Evolutionary conservation across 2,888 invertebrate genomes (phyloP), one percentile per base, ranked within the genome.

Genomic region (Cheilosia pagana): DNA sequence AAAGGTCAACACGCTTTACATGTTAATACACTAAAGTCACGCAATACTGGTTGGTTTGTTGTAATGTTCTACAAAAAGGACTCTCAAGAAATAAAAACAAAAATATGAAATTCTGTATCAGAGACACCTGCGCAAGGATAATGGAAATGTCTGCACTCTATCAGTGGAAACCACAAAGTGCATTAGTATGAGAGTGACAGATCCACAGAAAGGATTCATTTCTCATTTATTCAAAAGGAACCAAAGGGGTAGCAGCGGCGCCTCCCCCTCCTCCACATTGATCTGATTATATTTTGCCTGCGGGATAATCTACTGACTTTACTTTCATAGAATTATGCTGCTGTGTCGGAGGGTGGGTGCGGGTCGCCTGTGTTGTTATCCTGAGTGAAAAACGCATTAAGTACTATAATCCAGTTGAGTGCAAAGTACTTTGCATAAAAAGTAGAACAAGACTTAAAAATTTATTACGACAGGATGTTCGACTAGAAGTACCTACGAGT

Each of bases 331-430:
- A 23, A 31, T 2, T 12, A 50, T 23, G 55, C 14, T 43, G 31
- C 5, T 50, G 35, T 21, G 23, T 14, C 3, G 55, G 48, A n/a
- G 12, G 50, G 23, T 25, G 39, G 23, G n/a, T 75, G 48, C 50
- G 14, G 55, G 65, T 59, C 21, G 25, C 12, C 25, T 21, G 10
- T 77, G 60, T 70, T 77, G 48, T 68, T 62, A 57, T 81, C 16
- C 45, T 63, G 48, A 43, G 52, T 57, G 43, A 52, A 50, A 70
- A 75, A 63, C 62, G 75, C 75, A 81, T 70, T 75, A 81, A 76
- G 76, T 31, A 53, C 71, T 76, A 60, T 82, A 71, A 82, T 76
- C 67, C 76, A 53, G 65, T 65, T 82, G 65, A 76, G 81, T 81
- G 81, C 81, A 81, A 63, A 59, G 75, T 63, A 75, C 68, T 68